These are phyloP conservation scores for Phyllostomus discolor DNA, from an alignment of 2,113 vertebrate genomes.

Conservation along the genomic window DNA sequence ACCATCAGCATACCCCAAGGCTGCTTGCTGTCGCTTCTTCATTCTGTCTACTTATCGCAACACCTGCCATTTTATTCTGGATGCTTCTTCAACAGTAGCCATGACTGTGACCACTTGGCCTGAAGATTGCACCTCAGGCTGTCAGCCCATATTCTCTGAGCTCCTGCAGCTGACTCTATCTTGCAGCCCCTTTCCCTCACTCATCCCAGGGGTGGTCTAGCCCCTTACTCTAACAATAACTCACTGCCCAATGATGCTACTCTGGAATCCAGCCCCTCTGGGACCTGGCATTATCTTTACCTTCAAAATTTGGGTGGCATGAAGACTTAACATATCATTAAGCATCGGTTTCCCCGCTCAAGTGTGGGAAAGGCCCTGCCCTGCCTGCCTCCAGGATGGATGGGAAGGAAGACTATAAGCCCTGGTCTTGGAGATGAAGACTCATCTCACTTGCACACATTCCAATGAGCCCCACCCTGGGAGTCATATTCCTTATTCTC, in stretches of 20 bases:
- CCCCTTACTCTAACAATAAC: neutral
- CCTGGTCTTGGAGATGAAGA: fast-evolving
- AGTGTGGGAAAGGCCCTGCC: neutral
- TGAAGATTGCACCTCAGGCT: neutral
- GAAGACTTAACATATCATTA: neutral
- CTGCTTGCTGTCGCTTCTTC: neutral
- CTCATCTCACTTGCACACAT: no score
- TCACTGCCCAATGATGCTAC: neutral
- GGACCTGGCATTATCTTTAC: neutral
- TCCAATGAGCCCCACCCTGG: neutral
- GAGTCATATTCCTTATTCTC: neutral
- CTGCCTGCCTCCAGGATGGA: neutral
- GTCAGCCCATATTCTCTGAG: neutral
- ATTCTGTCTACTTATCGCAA: neutral
- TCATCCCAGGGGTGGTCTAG: neutral
- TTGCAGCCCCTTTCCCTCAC: neutral
- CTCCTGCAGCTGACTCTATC: neutral
- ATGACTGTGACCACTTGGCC: neutral
- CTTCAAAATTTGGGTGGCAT: no score
- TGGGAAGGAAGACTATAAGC: neutral
- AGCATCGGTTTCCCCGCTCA: neutral
- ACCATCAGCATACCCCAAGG: neutral
- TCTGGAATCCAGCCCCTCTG: neutral
- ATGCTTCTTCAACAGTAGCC: neutral
- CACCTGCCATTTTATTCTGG: neutral